phyloP scores from a whole-genome alignment of 2,888 invertebrate genomes.

The Calameuta filiformis region DNA sequence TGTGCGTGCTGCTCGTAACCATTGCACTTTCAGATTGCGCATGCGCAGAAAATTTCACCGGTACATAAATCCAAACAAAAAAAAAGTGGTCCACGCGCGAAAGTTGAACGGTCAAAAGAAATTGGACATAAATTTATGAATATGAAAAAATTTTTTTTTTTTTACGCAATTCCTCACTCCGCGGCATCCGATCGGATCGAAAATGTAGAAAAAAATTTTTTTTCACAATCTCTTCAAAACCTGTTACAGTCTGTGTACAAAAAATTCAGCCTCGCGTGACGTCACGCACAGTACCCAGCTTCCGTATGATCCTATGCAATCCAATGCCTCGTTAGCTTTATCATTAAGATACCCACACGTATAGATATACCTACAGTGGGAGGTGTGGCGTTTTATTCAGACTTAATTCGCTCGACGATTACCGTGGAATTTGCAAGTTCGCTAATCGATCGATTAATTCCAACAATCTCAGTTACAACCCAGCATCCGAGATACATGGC shows the following conservation, averaged over 20 bases:
- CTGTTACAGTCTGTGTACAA: slow-evolving; percentile 10
- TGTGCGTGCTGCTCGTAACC: neutral
- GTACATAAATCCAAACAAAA: neutral
- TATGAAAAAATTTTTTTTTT: neutral
- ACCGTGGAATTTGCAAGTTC: neutral
- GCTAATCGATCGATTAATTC: neutral
- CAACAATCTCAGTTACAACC: neutral
- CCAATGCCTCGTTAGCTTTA: neutral
- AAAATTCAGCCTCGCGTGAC: slow-evolving; percentile 14
- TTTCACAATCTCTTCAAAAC: slow-evolving; percentile 12
- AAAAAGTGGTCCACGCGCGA: neutral
- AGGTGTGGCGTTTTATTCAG: neutral
- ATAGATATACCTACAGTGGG: neutral
- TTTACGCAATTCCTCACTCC: neutral
- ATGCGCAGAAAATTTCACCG: neutral
- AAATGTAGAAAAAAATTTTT: neutral
- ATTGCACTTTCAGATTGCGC: neutral
- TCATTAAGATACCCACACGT: neutral
- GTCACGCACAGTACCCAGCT: slow-evolving; percentile 12
- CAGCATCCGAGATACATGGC: neutral
- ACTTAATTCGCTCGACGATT: neutral
- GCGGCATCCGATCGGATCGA: neutral
- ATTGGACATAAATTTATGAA: no score
- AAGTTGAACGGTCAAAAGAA: neutral
- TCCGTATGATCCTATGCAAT: slow-evolving; percentile 16